Conservation (phyloP, 2,888 invertebrate genomes). For the Megamerina dolium region DNA sequence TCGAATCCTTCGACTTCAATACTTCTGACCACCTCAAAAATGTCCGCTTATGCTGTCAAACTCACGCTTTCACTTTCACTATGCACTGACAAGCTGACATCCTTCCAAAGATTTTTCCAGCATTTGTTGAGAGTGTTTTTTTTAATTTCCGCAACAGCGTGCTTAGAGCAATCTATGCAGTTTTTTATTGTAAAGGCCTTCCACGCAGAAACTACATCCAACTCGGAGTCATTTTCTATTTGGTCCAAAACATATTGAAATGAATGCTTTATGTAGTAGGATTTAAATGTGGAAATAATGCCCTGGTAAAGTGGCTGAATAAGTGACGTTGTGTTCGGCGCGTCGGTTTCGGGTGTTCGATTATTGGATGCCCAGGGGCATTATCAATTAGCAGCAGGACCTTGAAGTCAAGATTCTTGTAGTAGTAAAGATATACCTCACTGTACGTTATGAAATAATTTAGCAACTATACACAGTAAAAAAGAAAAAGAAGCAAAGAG, state of each 20-base stretch:
- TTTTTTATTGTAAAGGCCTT: constrained; percentile 6
- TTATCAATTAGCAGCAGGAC: background rate
- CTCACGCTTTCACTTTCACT: background rate
- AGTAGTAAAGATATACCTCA: too few species aligned
- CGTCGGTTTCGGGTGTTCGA: too few species aligned
- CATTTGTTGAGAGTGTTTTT: constrained; percentile 1
- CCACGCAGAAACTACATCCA: too few species aligned
- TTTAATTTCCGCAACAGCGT: constrained; percentile 6
- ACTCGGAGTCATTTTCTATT: constrained; percentile 3
- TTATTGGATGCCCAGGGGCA: background rate
- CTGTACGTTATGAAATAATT: too few species aligned
- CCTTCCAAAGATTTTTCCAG: constrained; percentile 1
- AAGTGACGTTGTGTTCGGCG: too few species aligned
- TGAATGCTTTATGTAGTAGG: too few species aligned
- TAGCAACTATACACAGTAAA: too few species aligned
- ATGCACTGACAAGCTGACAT: background rate
- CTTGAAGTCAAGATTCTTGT: too few species aligned
- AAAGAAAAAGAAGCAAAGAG: too few species aligned
- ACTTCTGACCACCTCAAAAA: constrained; percentile 2
- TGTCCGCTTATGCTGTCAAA: constrained; percentile 2
- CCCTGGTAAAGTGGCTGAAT: too few species aligned
- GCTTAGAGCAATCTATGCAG: constrained; percentile 5
- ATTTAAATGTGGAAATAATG: too few species aligned
- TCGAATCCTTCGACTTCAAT: constrained; percentile 6
- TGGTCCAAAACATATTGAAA: constrained; percentile 7